Evolutionary conservation across 2,113 vertebrate species (phyloP).

Genomic region (Lycaon pictus): DNA sequence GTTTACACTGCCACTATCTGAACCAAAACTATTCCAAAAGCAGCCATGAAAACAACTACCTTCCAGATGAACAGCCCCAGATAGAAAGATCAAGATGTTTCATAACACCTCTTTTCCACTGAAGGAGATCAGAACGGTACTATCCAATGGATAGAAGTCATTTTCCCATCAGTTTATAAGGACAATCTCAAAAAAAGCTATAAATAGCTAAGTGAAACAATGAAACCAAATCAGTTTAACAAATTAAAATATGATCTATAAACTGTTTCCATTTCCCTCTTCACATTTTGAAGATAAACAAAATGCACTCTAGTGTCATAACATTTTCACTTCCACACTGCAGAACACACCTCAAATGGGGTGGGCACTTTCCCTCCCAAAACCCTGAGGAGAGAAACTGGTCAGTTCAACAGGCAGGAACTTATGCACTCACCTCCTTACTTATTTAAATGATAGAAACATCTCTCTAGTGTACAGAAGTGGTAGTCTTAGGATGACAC

Average conservation of each 20-base stretch:
- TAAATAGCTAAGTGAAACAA: conserved; percentile 41
- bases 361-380: neutral
- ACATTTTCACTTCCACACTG: conserved; percentile 30
- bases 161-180: conserved; percentile 37
- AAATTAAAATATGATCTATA: conserved; percentile 62
- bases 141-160: conserved; percentile 44
- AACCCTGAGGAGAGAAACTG: conserved; percentile 4
- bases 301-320: neutral
- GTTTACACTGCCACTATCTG: neutral
- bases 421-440: neutral
- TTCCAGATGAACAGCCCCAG: conserved; percentile 6
- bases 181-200: conserved; percentile 17
- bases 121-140: conserved; percentile 12
- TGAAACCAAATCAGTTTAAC: neutral
- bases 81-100: conserved; percentile 28
- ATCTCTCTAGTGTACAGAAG: neutral
- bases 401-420: neutral
- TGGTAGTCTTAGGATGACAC: neutral
- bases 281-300: conserved; percentile 46
- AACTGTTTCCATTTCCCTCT: conserved; percentile 26
- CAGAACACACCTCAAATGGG: neutral
- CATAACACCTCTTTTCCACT: conserved; percentile 34
- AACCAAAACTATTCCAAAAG: conserved; percentile 65
- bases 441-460: conserved; percentile 36
- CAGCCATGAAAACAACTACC: conserved; percentile 40